Evolutionary conservation across 2,797 vertebrate genomes (phyloP), one percentile per base, ranked within the genome.

Genomic region (Hypotaenidia okinawae): DNA sequence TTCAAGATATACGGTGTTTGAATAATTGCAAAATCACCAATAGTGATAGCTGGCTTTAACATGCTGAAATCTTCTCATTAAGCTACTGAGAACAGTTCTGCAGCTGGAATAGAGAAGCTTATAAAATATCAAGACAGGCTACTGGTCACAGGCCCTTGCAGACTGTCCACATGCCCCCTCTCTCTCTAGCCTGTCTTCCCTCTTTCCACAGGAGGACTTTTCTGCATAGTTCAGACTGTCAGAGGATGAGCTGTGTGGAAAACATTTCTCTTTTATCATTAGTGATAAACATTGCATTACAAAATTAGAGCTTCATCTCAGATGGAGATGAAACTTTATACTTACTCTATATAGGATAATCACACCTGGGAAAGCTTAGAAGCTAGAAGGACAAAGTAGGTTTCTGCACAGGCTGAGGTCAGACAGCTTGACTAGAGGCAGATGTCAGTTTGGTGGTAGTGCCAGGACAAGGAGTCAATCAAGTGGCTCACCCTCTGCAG

Each of bases 1-100:
- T 93, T 95, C 84, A 95, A 84, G 77, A 92, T 81, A 77, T 28
- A 81, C 41, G 21, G 52, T 79, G 4, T 45, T 45, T 54, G 63
- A 87, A 61, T 86, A 97, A 95, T 91, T 94, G 70, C 66, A n/a
- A 86, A 57, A 87, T 85, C n/a, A 68, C 69, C 6, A 12, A n/a
- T 25, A 72, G 32, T 58, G 70, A 94, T 87, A 88, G 73, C n/a
- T 78, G 54, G 59, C 21, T 87, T 90, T 78, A 94, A 68, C 27
- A 90, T 84, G 49, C 39, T 92, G 66, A 81, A 90, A 78, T 89
- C 32, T 67, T 77, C 64, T 86, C 39, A 91, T 94, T 94, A 85
- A 87, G 16, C 47, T 94, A 22, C 43, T 81, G 30, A 85, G 64
- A 91, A 69, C 10, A 37, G 13, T 72, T 54, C 74, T 68, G 7